Percentiles rank a stretch among this genome's conserved stretches.
Evolutionary conservation across 2,797 vertebrate species (phyloP).

Genomic region (Urosaurus nigricauda): DNA sequence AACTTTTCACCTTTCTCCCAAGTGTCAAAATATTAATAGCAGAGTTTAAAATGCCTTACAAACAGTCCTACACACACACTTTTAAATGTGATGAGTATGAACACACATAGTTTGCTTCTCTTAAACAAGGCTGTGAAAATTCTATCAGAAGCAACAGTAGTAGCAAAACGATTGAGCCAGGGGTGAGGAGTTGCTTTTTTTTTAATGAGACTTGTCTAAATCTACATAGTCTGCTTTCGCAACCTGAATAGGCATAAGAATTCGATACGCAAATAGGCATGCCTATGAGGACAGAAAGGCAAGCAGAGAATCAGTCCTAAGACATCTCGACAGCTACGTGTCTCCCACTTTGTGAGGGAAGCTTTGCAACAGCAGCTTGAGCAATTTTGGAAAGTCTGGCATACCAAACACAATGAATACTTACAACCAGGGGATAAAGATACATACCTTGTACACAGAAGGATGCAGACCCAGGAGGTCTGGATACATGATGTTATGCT

Average conservation of each 20-base stretch:
- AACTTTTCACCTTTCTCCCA: neutral
- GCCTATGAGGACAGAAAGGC: neutral
- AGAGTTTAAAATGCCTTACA: neutral
- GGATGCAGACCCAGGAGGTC: conserved; percentile 34
- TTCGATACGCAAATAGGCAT: neutral
- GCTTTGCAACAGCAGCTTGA: neutral
- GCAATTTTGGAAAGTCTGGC: neutral
- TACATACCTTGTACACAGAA: neutral
- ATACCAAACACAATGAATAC: neutral
- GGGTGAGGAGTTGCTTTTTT: neutral
- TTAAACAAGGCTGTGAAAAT: neutral
- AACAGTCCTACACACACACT: neutral
- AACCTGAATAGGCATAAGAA: neutral
- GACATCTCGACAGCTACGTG: neutral
- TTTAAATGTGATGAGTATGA: neutral
- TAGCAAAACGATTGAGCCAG: neutral
- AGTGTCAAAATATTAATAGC: neutral
- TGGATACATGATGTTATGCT: conserved; percentile 28
- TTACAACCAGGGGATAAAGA: neutral
- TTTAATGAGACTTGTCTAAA: neutral
- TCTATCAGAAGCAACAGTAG: neutral
- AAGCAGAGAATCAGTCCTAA: neutral
- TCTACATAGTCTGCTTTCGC: neutral
- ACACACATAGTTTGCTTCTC: neutral
- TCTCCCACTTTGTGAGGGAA: neutral